Conservation (phyloP, 2,888 invertebrate species). For the Mesochorus sp. region DNA sequence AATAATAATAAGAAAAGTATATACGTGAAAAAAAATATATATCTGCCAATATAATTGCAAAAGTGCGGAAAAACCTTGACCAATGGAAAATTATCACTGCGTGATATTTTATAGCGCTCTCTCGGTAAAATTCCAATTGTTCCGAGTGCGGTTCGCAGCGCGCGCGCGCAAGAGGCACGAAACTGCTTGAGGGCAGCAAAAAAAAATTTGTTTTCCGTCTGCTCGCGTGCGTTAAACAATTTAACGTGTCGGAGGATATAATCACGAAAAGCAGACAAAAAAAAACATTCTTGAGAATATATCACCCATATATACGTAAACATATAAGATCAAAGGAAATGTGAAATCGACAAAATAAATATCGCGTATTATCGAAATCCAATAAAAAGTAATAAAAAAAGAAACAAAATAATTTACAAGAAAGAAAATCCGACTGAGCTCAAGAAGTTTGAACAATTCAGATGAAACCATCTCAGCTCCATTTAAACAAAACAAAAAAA, state of each 20-base stretch:
- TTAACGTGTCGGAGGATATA: background rate
- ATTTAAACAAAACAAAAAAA: constrained; percentile 1
- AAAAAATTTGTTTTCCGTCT: background rate
- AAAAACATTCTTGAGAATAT: too few relatives aligned
- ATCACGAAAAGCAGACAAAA: too few relatives aligned
- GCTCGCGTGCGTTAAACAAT: background rate
- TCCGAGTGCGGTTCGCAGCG: background rate
- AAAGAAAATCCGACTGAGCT: background rate
- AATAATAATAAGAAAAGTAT: background rate
- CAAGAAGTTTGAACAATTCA: too few relatives aligned
- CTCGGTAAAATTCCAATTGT: background rate
- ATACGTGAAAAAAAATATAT: constrained; percentile 9
- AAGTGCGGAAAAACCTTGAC: constrained; percentile 54
- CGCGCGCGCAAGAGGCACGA: background rate
- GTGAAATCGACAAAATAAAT: too few relatives aligned
- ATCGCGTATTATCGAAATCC: too few relatives aligned
- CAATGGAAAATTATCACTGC: constrained; percentile 23
- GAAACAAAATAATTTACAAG: background rate
- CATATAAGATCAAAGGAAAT: too few relatives aligned
- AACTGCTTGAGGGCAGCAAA: background rate
- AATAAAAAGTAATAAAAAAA: too few relatives aligned
- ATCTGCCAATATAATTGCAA: constrained; percentile 27
- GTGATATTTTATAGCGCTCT: constrained; percentile 12
- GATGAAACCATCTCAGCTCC: background rate
- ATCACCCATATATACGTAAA: too few relatives aligned